Percentiles rank a stretch among this genome's conserved stretches.
Evolutionary conservation across 2,888 invertebrate genomes (phyloP).

Genomic region (Plutella xylostella): DNA sequence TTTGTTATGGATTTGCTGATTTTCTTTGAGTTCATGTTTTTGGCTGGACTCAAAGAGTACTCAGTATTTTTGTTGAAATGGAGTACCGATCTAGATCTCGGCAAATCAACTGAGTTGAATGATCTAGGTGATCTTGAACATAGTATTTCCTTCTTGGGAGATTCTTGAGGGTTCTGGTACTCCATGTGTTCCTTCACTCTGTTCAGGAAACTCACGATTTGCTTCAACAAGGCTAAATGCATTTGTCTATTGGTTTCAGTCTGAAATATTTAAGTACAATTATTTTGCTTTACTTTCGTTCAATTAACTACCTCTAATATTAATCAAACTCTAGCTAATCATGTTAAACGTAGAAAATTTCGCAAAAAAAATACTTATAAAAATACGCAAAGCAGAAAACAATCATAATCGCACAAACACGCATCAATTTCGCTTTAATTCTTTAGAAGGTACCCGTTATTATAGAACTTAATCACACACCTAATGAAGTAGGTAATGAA

Average conservation of each 20-base stretch:
- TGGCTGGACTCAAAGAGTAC: conserved; percentile 33
- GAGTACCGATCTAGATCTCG: conserved; percentile 50
- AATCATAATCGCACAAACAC: no score
- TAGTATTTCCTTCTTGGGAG: conserved; percentile 25
- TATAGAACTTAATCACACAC: no score
- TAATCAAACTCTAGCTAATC: no score
- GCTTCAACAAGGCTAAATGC: conserved; percentile 79
- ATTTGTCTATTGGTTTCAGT: conserved; percentile 78
- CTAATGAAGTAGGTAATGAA: no score
- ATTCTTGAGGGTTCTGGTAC: conserved; percentile 33
- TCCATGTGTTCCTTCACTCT: conserved; percentile 76
- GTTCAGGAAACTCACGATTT: conserved; percentile 77
- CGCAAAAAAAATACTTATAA: no score
- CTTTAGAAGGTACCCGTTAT: no score
- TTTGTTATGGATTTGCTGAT: conserved; percentile 60
- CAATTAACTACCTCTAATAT: no score
- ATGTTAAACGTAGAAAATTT: no score
- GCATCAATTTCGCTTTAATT: no score
- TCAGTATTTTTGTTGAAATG: conserved; percentile 51
- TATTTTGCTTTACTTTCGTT: no score
- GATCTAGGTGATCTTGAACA: conserved; percentile 27
- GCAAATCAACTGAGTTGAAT: conserved; percentile 41
- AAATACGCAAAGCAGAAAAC: no score
- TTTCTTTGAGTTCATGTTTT: conserved; percentile 47
- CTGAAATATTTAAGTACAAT: no score